phyloP scores from a whole-genome alignment of 2,888 invertebrate species.

The Gisinianus flammeolus region DNA sequence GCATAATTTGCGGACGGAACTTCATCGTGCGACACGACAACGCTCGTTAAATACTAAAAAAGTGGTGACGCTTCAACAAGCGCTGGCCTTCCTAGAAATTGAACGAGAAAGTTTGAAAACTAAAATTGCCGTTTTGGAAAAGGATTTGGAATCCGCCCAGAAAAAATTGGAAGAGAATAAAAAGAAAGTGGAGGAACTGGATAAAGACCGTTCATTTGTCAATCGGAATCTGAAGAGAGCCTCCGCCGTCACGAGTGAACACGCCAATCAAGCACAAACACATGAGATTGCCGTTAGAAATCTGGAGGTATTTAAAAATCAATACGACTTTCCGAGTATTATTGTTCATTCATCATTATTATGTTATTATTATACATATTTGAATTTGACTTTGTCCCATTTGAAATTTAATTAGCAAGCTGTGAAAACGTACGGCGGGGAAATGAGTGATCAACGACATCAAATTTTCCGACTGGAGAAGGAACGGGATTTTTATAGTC shows the following conservation, averaged over 20 bases:
- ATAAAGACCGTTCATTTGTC: slow-evolving; percentile 50
- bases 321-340: background rate
- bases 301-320: slow-evolving; percentile 39
- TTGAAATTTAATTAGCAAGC: slow-evolving; percentile 9
- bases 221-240: slow-evolving; percentile 52
- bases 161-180: slow-evolving; percentile 50
- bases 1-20: slow-evolving; percentile 41
- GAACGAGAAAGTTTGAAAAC: slow-evolving; percentile 50
- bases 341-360: background rate
- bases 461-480: slow-evolving; percentile 49
- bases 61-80: slow-evolving; percentile 42
- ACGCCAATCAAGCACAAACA: slow-evolving; percentile 49
- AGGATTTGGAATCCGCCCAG: slow-evolving; percentile 51
- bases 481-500: slow-evolving; percentile 54
- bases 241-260: slow-evolving; percentile 43
- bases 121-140: slow-evolving; percentile 50
- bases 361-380: background rate
- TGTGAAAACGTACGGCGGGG: slow-evolving; percentile 15
- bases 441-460: slow-evolving; percentile 47
- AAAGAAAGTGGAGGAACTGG: slow-evolving; percentile 51
- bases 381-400: background rate
- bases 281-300: slow-evolving; percentile 53
- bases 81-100: slow-evolving; percentile 43
- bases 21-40: slow-evolving; percentile 33
- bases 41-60: slow-evolving; percentile 33